Evolutionary conservation across 2,888 invertebrate species (phyloP), one percentile per base, ranked within the genome.

Genomic region (Protodeltote pygarga): DNA sequence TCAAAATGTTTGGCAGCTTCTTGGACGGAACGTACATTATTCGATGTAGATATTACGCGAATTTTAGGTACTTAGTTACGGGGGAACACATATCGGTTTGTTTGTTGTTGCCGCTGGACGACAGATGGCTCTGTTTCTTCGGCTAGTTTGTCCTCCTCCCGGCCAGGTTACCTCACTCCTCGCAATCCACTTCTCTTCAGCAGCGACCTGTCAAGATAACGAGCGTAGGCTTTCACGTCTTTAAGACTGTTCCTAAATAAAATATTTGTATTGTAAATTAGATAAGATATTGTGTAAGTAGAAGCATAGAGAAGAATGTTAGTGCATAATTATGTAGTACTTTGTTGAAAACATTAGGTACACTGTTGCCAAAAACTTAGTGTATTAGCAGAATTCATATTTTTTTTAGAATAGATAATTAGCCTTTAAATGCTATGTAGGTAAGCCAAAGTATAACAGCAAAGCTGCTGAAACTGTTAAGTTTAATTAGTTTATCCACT

Each of bases 11-110:
- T 91, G 90, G 90, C 90, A 89, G 81, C 75, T 83, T 83, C 75
- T 84, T 86, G 90, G 90, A 91, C 90, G 90, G 90, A 90, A 75
- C 81, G 85, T 83, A 81, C 90, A 91, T 90, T 83, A 87, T 90
- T 91, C 87, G 88, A 75, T 87, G 87, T 85, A 77, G 70, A 50
- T 72, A 60, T 69, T 79, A 79, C 73, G 75, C 71, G 75, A 77
- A 70, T 66, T 57, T 80, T 81, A 85, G 82, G 81, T 87, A 87
- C 81, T 83, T 73, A 75, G 73, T 82, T 79, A 60, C 73, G 75
- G 63, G 60, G 70, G 89, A 89, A 89, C 90, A 90, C 90, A 90
- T 90, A 67, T 75, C 71, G 79, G 79, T 72, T 69, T 66, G 62
- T 61, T 69, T 67, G 55, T 61, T 60, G 58, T 60, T 64, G 65